Conservation (phyloP, 1,140 invertebrate genomes). For the Stegodyphus dumicola region DNA sequence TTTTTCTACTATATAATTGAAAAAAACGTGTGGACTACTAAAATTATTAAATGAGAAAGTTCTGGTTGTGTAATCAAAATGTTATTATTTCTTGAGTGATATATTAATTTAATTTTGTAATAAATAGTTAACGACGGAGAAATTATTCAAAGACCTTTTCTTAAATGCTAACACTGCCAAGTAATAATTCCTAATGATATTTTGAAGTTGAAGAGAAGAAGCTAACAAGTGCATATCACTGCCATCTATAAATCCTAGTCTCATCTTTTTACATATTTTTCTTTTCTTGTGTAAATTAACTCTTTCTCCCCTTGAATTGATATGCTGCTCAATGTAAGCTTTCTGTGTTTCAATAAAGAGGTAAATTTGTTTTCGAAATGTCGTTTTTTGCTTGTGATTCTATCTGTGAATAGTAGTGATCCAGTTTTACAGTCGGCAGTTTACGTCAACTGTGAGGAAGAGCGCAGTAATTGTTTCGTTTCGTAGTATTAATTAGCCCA, state of each 20-base stretch:
- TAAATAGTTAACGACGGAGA: background rate
- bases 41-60: background rate
- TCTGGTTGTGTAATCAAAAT: no score
- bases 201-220: constrained; percentile 15
- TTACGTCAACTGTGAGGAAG: no score
- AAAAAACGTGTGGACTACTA: background rate
- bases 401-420: no score
- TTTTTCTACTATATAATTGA: constrained; percentile 21
- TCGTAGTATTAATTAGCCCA: no score
- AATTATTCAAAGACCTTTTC: constrained; percentile 11
- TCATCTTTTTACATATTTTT: constrained; percentile 35
- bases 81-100: background rate
- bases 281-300: constrained; percentile 47
- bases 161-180: constrained; percentile 41
- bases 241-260: constrained; percentile 57
- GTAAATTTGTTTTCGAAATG: constrained; percentile 34
- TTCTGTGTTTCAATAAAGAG: constrained; percentile 55
- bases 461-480: no score
- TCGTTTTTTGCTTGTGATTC: no score
- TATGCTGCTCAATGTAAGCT: constrained; percentile 53
- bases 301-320: constrained; percentile 35
- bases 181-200: constrained; percentile 2
- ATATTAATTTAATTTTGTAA: background rate
- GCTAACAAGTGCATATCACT: constrained; percentile 53
- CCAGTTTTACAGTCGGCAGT: no score